Percentiles rank a stretch among this genome's conserved stretches.
phyloP scores from a whole-genome alignment of 2,888 invertebrate genomes.

The Agrochola lota region DNA sequence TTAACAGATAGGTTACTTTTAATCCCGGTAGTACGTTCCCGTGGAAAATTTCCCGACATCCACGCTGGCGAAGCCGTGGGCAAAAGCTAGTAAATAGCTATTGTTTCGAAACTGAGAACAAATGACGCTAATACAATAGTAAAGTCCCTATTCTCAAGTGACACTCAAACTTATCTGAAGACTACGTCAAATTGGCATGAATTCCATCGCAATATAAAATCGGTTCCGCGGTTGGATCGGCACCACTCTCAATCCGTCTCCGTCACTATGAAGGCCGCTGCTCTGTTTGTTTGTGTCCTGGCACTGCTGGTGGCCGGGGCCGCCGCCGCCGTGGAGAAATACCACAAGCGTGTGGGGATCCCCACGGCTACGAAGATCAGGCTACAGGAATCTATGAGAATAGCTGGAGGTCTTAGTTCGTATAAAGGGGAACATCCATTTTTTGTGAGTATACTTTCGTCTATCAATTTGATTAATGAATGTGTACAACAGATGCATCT shows the following conservation, averaged over 20 bases:
- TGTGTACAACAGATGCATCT: not conserved
- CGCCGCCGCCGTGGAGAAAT: not conserved
- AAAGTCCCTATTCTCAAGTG: constrained; percentile 33
- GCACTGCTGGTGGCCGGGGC: constrained; percentile 12
- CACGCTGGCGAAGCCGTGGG: too few relatives aligned
- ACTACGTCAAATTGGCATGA: not conserved
- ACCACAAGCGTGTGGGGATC: constrained; percentile 47
- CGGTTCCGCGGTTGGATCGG: too few relatives aligned
- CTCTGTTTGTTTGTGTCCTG: constrained; percentile 23
- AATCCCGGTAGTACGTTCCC: not conserved
- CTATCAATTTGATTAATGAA: not conserved
- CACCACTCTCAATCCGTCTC: not conserved
- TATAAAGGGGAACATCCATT: constrained; percentile 48
- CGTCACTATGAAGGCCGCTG: constrained; percentile 28
- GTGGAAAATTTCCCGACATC: too few relatives aligned
- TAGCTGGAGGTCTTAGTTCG: constrained; percentile 41
- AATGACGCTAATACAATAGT: not conserved
- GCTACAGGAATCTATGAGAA: constrained; percentile 44
- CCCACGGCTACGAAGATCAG: constrained; percentile 33
- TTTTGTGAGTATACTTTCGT: constrained; percentile 28
- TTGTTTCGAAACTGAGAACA: constrained; percentile 1
- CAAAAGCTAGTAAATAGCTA: not conserved
- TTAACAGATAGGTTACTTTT: not conserved
- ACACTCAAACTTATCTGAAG: constrained; percentile 36
- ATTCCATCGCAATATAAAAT: constrained; percentile 35